These are phyloP conservation scores for Acanthaster planci DNA, from an alignment of 35 echinoderm and acorn worm species.

Conservation along the genomic window DNA sequence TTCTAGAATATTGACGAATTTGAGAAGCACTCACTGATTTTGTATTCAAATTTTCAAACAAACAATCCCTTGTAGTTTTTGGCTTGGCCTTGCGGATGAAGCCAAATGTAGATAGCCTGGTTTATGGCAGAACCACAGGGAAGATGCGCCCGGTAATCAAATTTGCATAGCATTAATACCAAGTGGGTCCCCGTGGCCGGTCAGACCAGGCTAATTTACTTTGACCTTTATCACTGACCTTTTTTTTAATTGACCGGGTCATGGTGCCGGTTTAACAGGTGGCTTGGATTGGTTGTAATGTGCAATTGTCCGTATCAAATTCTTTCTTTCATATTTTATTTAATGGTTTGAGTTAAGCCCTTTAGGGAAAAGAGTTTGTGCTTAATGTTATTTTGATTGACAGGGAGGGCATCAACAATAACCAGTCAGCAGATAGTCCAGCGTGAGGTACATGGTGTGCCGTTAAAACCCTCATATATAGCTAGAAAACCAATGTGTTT, in stretches of 20 bases:
- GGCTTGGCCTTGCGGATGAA: not conserved
- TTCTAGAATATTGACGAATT: not conserved
- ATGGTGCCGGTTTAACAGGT: not conserved
- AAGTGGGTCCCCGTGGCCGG: not conserved
- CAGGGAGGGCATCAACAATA: too few species aligned
- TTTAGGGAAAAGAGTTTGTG: not conserved
- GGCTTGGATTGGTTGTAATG: not conserved
- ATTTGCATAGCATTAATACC: constrained; percentile 2
- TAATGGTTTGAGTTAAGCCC: not conserved
- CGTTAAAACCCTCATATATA: too few species aligned
- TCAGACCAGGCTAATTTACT: not conserved
- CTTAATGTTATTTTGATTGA: too few species aligned
- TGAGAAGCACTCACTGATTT: not conserved
- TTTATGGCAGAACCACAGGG: not conserved
- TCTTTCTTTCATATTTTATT: not conserved
- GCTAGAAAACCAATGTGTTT: too few species aligned
- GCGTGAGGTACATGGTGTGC: too few species aligned
- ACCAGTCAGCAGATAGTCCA: too few species aligned
- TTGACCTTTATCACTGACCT: not conserved
- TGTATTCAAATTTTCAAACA: not conserved
- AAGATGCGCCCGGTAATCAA: not conserved
- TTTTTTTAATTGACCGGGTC: too few species aligned
- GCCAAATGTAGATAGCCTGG: not conserved
- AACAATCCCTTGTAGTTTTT: not conserved
- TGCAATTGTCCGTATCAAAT: constrained; percentile 14